phyloP scores from a whole-genome alignment of 2,113 vertebrate genomes.

The Melanotaenia duboulayi region DNA sequence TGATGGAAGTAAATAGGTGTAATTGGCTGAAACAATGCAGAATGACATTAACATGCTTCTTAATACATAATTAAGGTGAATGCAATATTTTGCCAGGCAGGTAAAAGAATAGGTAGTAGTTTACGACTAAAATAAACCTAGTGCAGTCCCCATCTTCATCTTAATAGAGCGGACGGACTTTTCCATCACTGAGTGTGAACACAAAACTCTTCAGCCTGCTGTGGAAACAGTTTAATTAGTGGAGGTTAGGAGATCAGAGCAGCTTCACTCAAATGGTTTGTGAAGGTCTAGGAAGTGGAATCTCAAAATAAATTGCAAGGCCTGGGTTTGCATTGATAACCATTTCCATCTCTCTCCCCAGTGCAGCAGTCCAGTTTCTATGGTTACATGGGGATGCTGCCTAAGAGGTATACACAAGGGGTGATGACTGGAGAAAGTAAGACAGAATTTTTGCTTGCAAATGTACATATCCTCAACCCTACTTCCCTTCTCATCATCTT shows the following conservation, averaged over 20 bases:
- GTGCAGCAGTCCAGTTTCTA: conserved; percentile 99
- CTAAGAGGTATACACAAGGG: conserved; percentile 97
- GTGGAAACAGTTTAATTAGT: conserved; percentile 43
- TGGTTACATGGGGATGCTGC: conserved; percentile 98
- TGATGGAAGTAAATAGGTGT: too few species aligned
- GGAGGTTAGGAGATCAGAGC: conserved; percentile 18
- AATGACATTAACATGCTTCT: neutral
- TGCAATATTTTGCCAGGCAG: neutral
- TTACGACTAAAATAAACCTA: conserved; percentile 21
- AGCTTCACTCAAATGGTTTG: conserved; percentile 16
- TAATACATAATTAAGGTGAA: too few species aligned
- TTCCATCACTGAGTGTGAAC: neutral
- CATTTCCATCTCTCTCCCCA: conserved; percentile 72
- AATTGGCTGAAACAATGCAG: too few species aligned
- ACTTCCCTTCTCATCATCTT: neutral
- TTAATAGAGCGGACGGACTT: neutral
- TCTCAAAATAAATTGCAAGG: conserved; percentile 31
- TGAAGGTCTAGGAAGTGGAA: conserved; percentile 7
- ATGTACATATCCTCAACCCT: neutral
- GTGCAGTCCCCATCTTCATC: conserved; percentile 4
- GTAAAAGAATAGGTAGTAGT: neutral
- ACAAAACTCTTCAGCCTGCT: conserved; percentile 1
- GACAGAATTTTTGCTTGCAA: neutral
- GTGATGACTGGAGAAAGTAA: conserved; percentile 99
- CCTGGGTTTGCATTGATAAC: conserved; percentile 38